These are phyloP conservation scores for Dryadula phaetusa DNA, from an alignment of 2,888 invertebrate genomes.

Conservation along the genomic window DNA sequence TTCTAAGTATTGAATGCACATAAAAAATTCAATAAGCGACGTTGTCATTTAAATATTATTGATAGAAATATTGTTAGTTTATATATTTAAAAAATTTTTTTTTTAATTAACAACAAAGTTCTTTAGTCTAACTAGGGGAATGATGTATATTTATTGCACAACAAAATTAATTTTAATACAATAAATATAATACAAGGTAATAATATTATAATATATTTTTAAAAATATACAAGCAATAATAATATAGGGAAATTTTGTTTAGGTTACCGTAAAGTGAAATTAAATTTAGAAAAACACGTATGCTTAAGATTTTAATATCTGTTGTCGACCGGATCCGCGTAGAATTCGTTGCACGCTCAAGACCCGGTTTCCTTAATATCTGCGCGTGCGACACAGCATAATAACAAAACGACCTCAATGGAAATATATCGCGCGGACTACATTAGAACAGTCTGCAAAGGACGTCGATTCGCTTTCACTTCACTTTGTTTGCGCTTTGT, in stretches of 20 bases:
- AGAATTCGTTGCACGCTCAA: slow-evolving; percentile 28
- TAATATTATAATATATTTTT: no score
- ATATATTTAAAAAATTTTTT: no score
- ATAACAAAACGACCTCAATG: slow-evolving; percentile 40
- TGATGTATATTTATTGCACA: no score
- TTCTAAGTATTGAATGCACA: not conserved
- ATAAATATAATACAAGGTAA: no score
- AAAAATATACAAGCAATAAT: no score
- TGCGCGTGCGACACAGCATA: slow-evolving; percentile 35
- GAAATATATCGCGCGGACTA: slow-evolving; percentile 37
- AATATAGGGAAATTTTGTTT: no score
- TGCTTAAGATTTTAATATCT: not conserved
- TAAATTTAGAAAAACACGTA: not conserved
- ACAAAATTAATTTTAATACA: no score
- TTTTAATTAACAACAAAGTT: no score
- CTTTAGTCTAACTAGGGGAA: no score
- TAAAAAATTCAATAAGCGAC: not conserved
- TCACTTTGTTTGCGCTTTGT: slow-evolving; percentile 10
- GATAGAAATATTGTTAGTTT: no score
- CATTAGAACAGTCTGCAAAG: slow-evolving; percentile 37
- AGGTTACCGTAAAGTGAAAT: not conserved
- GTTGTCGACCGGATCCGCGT: slow-evolving; percentile 18
- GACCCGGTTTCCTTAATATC: slow-evolving; percentile 38
- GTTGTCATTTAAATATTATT: no score
- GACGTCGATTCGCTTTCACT: slow-evolving; percentile 40